phyloP scores from a whole-genome alignment of 2,113 vertebrate species.

The Sphyrna mokarran region DNA sequence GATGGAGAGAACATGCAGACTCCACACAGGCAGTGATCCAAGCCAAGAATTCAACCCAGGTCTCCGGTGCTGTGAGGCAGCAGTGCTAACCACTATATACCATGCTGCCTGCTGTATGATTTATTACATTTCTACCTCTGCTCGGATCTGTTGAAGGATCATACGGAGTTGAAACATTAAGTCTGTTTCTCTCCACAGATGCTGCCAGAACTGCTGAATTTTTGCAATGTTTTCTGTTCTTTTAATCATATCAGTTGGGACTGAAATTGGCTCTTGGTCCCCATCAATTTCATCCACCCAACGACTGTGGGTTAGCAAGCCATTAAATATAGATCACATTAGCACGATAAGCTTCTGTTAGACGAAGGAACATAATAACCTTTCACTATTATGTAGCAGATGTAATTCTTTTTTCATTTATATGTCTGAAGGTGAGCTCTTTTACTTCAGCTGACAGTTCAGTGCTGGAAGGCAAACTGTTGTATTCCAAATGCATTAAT shows the following conservation, averaged over 20 bases:
- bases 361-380: background rate
- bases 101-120: too few relatives aligned
- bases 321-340: background rate
- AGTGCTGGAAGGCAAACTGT: conserved; percentile 14
- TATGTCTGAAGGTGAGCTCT: background rate
- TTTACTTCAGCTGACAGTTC: background rate
- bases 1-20: too few relatives aligned
- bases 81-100: too few relatives aligned
- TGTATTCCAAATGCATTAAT: background rate
- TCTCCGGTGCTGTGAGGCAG: too few relatives aligned
- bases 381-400: background rate
- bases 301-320: background rate
- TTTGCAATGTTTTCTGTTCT: too few relatives aligned
- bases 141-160: too few relatives aligned
- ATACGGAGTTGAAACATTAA: too few relatives aligned
- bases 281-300: background rate
- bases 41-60: too few relatives aligned
- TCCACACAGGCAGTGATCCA: too few relatives aligned
- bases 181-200: too few relatives aligned
- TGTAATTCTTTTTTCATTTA: background rate
- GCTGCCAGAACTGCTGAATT: too few relatives aligned
- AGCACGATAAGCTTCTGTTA: background rate
- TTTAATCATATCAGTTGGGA: background rate
- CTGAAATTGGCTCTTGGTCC: background rate
- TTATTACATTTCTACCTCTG: too few relatives aligned